Evolutionary conservation across 1,140 invertebrate species (phyloP).

Genomic region (Telenomus remus): DNA sequence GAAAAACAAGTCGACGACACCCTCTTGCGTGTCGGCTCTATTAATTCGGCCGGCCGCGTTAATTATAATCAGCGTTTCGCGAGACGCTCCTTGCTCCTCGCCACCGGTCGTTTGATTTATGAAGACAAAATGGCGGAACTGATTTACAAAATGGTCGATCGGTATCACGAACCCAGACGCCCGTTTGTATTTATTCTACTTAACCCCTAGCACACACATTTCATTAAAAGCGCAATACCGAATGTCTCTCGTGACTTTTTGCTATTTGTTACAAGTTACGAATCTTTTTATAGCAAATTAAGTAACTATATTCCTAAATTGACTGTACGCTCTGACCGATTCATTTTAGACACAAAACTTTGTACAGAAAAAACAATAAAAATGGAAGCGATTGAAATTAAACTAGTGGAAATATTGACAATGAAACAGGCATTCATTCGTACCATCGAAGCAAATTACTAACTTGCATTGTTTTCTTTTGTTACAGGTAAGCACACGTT

Average conservation of each 20-base stretch:
- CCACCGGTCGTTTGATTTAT: constrained; percentile 65
- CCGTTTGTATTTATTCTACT: constrained; percentile 59
- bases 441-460: constrained; percentile 31
- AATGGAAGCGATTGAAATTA: constrained; percentile 41
- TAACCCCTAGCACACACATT: constrained; percentile 59
- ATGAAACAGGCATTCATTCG: constrained; percentile 32
- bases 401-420: constrained; percentile 33
- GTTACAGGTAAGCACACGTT: constrained; percentile 52
- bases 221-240: constrained; percentile 51
- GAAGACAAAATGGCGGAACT: constrained; percentile 73
- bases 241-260: constrained; percentile 48
- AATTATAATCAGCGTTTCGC: constrained; percentile 71
- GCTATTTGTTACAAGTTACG: constrained; percentile 41
- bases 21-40: constrained; percentile 69
- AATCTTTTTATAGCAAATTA: constrained; percentile 45
- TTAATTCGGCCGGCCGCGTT: constrained; percentile 67
- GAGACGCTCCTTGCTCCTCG: constrained; percentile 18
- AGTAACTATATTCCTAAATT: constrained; percentile 39
- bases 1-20: constrained; percentile 54
- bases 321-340: constrained; percentile 11
- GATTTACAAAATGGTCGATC: constrained; percentile 74
- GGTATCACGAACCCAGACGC: constrained; percentile 60
- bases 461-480: constrained; percentile 47
- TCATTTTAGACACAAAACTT: too few species aligned
- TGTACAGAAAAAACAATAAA: too few species aligned